Evolutionary conservation across 2,113 vertebrate species (phyloP), one percentile per base, ranked within the genome.

Genomic region (Sylvietta virens): DNA sequence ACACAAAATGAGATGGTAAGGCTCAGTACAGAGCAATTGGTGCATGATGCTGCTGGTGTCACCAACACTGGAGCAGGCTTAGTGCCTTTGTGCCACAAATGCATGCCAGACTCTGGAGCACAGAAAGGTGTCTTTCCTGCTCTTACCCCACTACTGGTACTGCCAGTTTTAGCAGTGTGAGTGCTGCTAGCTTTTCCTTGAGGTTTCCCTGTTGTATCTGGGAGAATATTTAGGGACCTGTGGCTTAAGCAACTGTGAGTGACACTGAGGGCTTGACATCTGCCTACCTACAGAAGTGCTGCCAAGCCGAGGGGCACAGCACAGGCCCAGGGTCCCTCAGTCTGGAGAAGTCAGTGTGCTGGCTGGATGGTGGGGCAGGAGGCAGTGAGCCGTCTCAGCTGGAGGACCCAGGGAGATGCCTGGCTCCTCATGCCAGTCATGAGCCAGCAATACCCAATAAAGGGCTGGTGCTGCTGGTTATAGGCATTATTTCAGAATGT

Each of bases 331-430:
- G 4, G 7, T 23, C 33, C 10, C 27, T 60, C 22, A 14, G 39
- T 22, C 37, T 70, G 54, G 42, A 73, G 69, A 45, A 81, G 31
- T 31, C 6, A 5, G 7, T 3, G 7, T 73, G 22, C 39, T 84
- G 37, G 31, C 31, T 76, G 39, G 8, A 24, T 42, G 21, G 27
- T 66, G 40, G 42, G 20, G 26, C 58, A 90, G 27, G 44, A 87
- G 35, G 53, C 2, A 23, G 6, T 2, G 4, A 80, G 11, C 11
- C 0, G 1, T 51, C 44, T 72, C 1, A 0, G 9, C 1, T 53
- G 66, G 44, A 76, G 37, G 14, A 35, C 14, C 3, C 1, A 17
- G 23, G 17, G 35, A 60, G 33, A 20, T 27, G 20, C 4, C 51
- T 50, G 12, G 4, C 15, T 71, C 70, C 42, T 85, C 21, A 13